phyloP scores from a whole-genome alignment of 2,888 invertebrate genomes.

The Linyphia triangularis region DNA sequence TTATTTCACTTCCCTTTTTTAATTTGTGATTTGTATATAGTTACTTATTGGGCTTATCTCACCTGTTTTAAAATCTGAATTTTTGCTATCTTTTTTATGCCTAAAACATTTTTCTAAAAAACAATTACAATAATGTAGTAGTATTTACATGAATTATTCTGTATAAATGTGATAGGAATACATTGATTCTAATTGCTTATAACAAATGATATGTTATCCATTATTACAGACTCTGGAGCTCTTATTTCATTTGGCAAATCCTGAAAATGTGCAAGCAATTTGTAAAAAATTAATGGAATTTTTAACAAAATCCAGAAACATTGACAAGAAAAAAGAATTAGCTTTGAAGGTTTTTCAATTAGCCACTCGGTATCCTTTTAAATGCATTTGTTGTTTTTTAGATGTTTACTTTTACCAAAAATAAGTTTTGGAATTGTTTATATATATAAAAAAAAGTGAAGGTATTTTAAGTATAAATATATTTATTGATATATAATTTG shows the following conservation, averaged over 20 bases:
- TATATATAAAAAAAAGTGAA: neutral
- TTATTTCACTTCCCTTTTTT: too few relatives aligned
- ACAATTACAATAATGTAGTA: too few relatives aligned
- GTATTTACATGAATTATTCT: too few relatives aligned
- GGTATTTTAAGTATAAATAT: too few relatives aligned
- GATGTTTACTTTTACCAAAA: neutral
- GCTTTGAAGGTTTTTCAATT: slow-evolving; percentile 46
- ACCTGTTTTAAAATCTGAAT: too few relatives aligned
- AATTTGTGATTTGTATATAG: too few relatives aligned
- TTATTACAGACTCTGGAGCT: slow-evolving; percentile 78
- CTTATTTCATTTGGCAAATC: slow-evolving; percentile 79
- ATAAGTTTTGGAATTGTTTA: neutral
- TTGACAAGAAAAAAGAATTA: slow-evolving; percentile 38
- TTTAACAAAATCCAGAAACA: slow-evolving; percentile 55
- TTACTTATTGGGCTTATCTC: too few relatives aligned
- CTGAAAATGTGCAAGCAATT: slow-evolving; percentile 78
- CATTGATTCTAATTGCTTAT: neutral
- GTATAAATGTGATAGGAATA: neutral
- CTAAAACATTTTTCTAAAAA: too few relatives aligned
- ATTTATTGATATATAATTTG: too few relatives aligned
- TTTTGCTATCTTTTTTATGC: too few relatives aligned
- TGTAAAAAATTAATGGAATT: slow-evolving; percentile 78
- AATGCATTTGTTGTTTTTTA: neutral
- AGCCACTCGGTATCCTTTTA: slow-evolving; percentile 56
- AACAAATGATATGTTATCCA: neutral